Percentiles rank a stretch among this genome's conserved stretches.
These are phyloP conservation scores for Pseudomugil tenellus DNA, from an alignment of 2,797 vertebrate species.

Conservation along the genomic window DNA sequence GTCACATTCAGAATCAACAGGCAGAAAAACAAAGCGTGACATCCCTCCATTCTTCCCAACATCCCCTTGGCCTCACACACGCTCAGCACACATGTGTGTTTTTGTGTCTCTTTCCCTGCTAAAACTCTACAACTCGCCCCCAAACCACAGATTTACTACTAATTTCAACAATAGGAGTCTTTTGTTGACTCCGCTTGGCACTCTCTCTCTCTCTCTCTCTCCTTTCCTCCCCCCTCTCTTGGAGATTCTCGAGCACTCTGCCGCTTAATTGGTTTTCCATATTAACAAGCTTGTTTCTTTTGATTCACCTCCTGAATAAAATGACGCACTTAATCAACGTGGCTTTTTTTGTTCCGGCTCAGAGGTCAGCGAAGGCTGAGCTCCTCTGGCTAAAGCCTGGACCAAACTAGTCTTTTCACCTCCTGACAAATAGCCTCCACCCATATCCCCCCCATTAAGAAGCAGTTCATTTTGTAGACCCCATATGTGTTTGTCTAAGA, in stretches of 20 bases:
- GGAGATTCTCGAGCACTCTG: slow-evolving; percentile 61
- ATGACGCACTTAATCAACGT: slow-evolving; percentile 70
- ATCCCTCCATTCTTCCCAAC: slow-evolving; percentile 79
- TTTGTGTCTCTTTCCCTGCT: slow-evolving; percentile 16
- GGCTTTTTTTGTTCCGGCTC: slow-evolving; percentile 72
- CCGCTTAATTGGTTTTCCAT: slow-evolving; percentile 82
- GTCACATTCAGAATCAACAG: slow-evolving; percentile 87
- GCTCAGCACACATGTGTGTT: slow-evolving; percentile 41
- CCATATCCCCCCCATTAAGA: slow-evolving; percentile 51
- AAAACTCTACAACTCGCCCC: slow-evolving; percentile 40
- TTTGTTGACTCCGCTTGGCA: slow-evolving; percentile 26
- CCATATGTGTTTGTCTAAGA: slow-evolving; percentile 76
- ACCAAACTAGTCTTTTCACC: slow-evolving; percentile 61
- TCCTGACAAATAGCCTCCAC: slow-evolving; percentile 64
- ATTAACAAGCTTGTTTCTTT: slow-evolving; percentile 81
- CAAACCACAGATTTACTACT: slow-evolving; percentile 38
- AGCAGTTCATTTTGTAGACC: slow-evolving; percentile 47
- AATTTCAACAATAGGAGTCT: slow-evolving; percentile 48
- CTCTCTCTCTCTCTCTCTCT: slow-evolving; percentile 18
- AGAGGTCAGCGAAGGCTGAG: slow-evolving; percentile 74
- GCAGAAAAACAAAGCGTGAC: slow-evolving; percentile 87
- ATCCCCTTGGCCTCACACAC: slow-evolving; percentile 73
- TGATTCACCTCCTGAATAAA: slow-evolving; percentile 72
- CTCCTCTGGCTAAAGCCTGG: slow-evolving; percentile 63
- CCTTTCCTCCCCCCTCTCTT: slow-evolving; percentile 9